Conservation (phyloP, 2,888 invertebrate genomes). For the Mechanitis messenoides region DNA sequence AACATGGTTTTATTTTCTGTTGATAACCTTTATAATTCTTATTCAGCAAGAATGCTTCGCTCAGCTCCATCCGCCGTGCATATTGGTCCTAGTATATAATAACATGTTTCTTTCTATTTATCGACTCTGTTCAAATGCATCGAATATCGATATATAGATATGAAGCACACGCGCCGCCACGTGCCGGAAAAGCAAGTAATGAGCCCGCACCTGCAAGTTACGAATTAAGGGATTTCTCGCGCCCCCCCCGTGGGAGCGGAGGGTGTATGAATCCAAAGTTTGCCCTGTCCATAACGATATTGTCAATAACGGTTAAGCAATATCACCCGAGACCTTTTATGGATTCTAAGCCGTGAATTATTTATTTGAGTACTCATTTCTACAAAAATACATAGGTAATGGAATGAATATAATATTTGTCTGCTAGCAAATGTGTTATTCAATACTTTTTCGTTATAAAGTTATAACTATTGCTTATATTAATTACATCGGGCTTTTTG, state of each 20-base stretch:
- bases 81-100: too few species aligned
- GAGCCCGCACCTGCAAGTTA: constrained; percentile 72
- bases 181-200: constrained; percentile 70
- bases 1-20: too few species aligned
- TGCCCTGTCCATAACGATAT: constrained; percentile 61
- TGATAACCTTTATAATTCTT: too few species aligned
- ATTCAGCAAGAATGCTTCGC: too few species aligned
- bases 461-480: too few species aligned
- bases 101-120: neutral
- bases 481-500: too few species aligned
- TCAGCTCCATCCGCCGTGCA: too few species aligned
- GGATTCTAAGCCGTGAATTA: constrained; percentile 24
- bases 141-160: constrained; percentile 39
- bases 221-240: constrained; percentile 75
- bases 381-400: neutral
- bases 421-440: too few species aligned
- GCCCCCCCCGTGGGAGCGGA: constrained; percentile 74
- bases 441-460: too few species aligned
- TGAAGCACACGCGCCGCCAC: constrained; percentile 61
- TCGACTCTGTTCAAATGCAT: neutral
- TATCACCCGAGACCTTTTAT: constrained; percentile 29
- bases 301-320: constrained; percentile 57
- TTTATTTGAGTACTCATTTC: constrained; percentile 18
- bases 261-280: constrained; percentile 53
- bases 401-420: neutral